Evolutionary conservation across 1,140 invertebrate species (phyloP).

Genomic region (Archegozetes longisetosus): DNA sequence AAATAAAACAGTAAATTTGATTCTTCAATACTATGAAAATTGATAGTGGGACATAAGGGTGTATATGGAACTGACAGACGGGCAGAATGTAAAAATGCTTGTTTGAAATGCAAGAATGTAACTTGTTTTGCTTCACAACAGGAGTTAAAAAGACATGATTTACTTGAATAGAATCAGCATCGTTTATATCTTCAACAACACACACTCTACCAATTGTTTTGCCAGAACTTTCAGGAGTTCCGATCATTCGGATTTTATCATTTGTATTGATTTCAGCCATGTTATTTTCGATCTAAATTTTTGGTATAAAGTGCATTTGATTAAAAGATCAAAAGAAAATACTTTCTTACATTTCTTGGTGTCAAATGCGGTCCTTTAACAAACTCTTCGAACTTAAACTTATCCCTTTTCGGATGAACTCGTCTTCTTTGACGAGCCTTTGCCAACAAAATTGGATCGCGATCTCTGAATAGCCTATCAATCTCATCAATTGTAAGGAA

Average conservation of each 20-base stretch:
- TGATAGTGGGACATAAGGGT: no score
- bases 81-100: not conserved
- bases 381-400: conserved; percentile 45
- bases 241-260: conserved; percentile 29
- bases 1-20: no score
- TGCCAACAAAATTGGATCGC: conserved; percentile 39
- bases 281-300: not conserved
- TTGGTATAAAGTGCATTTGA: no score
- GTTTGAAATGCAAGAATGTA: no score
- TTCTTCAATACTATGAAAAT: no score
- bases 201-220: conserved; percentile 45
- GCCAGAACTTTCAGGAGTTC: conserved; percentile 52
- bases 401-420: conserved; percentile 38
- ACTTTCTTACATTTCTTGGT: conserved; percentile 7
- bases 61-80: not conserved
- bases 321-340: not conserved
- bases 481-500: conserved; percentile 51
- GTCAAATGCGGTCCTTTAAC: conserved; percentile 30
- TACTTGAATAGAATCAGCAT: conserved; percentile 30
- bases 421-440: conserved; percentile 46
- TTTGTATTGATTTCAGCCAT: not conserved
- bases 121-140: not conserved
- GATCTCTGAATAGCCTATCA: conserved; percentile 30
- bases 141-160: conserved; percentile 5
- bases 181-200: conserved; percentile 38